Base-by-base conservation (phyloP, 2,113 vertebrate genomes). In the Monopterus albus region DNA sequence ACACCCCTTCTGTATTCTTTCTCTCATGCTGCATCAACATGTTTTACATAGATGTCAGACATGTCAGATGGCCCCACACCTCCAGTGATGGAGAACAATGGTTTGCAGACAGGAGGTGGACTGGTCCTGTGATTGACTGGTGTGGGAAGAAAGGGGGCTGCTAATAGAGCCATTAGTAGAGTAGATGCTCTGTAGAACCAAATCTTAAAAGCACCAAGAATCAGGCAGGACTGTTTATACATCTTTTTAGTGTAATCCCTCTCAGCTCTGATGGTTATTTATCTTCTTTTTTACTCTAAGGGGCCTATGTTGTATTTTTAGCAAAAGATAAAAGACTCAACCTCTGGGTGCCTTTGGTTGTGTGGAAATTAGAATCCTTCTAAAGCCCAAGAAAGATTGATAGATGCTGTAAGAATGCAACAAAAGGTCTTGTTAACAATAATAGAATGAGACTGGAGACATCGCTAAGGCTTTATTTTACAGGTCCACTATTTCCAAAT, bases 31-130 rank as follows among this genome's bases (percentile, higher is more conserved):
- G 72, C 67, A 43, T 55, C 3, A n/a, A 61, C 17, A 18, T 73
- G 75, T 87, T 92, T 92, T 89, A 89, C 88, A 91, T 89, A 89
- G 82, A 83, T 85, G 87, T 87, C 86, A 91, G 91, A 91, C 88
- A 86, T 64, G 62, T 64, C 15, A 53, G 70, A 83, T 55, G 45
- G 80, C 70, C 84, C 75, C 72, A 65, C 79, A 85, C 87, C 74
- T 82, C 53, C 67, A 69, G 73, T 75, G 76, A 77, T 72, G 57
- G 49, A 73, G 63, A 67, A 91, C 87, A 90, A 91, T 82, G 68
- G 75, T 40, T 21, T 40, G 58, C 68, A 69, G 79, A 87, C 66
- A 66, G 72, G 78, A 74, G 79, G 74, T 50, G 59, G 76, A 79
- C 63, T 6, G 36, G 61, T 33, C 43, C 71, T 75, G 61, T 81